phyloP scores from a whole-genome alignment of 2,797 vertebrate species.

The Iguana delicatissima region DNA sequence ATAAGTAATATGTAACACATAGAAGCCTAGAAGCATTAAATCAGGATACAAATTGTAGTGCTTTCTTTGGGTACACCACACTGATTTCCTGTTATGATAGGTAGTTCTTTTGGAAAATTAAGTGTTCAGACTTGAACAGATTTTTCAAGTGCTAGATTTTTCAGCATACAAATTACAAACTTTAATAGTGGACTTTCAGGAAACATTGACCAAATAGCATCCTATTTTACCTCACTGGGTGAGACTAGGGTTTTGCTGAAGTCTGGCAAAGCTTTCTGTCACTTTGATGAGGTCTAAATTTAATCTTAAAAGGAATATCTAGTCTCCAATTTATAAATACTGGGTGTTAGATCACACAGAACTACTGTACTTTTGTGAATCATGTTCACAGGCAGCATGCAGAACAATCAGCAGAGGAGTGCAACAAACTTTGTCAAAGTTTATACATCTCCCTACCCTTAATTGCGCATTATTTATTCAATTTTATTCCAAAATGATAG shows the following conservation, averaged over 20 bases:
- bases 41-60: conserved; percentile 70
- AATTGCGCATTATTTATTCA: not conserved
- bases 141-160: conserved; percentile 65
- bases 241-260: not conserved
- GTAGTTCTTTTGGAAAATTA: conserved; percentile 66
- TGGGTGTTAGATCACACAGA: conserved; percentile 45
- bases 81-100: conserved; percentile 59
- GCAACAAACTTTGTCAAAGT: conserved; percentile 40
- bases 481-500: conserved; percentile 34
- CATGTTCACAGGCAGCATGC: conserved; percentile 44
- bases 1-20: conserved; percentile 59
- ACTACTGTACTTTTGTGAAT: conserved; percentile 33
- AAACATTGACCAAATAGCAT: conserved; percentile 49
- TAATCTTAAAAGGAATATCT: conserved; percentile 39
- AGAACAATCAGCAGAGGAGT: conserved; percentile 54
- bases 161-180: conserved; percentile 57
- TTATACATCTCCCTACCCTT: conserved; percentile 18
- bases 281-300: conserved; percentile 32
- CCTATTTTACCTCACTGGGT: conserved; percentile 51
- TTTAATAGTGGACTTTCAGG: conserved; percentile 63
- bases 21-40: not conserved
- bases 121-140: conserved; percentile 38
- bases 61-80: conserved; percentile 54
- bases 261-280: conserved; percentile 3
- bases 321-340: conserved; percentile 44